Conservation (phyloP, 2,888 invertebrate species). For the Drosophila cyrtoloma region DNA sequence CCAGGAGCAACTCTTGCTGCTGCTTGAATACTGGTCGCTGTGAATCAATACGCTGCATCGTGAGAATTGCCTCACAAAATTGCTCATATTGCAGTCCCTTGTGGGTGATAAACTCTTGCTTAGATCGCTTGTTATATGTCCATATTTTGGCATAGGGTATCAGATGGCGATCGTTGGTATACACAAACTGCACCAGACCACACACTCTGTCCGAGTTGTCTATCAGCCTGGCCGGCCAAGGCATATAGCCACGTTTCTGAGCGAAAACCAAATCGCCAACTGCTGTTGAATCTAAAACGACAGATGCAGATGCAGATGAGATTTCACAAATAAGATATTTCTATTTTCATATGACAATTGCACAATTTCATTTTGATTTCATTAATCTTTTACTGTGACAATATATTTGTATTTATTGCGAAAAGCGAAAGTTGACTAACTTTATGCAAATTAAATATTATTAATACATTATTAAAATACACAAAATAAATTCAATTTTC, state of each 20-base stretch:
- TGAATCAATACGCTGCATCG: background rate
- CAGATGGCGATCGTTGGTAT: slow-evolving; percentile 11
- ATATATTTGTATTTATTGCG: background rate
- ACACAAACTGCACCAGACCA: slow-evolving; percentile 26
- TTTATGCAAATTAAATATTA: background rate
- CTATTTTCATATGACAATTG: background rate
- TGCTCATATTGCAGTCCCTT: background rate
- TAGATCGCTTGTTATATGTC: slow-evolving; percentile 30
- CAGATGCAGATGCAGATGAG: too few species aligned
- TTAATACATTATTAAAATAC: background rate
- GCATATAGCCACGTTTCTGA: slow-evolving; percentile 17
- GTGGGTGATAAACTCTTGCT: slow-evolving; percentile 22
- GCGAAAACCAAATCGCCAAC: slow-evolving; percentile 47
- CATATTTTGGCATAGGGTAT: slow-evolving; percentile 34
- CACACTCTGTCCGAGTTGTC: background rate
- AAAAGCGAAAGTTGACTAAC: background rate
- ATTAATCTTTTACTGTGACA: background rate
- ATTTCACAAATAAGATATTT: background rate
- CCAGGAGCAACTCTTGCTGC: background rate
- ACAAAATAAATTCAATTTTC: background rate
- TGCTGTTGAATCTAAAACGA: slow-evolving; percentile 1
- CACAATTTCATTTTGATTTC: background rate
- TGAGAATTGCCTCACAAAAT: slow-evolving; percentile 29
- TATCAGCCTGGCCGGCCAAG: slow-evolving; percentile 44
- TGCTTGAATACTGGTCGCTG: background rate